phyloP scores from a whole-genome alignment of 2,113 vertebrate genomes.

The Oreochromis spilurus region DNA sequence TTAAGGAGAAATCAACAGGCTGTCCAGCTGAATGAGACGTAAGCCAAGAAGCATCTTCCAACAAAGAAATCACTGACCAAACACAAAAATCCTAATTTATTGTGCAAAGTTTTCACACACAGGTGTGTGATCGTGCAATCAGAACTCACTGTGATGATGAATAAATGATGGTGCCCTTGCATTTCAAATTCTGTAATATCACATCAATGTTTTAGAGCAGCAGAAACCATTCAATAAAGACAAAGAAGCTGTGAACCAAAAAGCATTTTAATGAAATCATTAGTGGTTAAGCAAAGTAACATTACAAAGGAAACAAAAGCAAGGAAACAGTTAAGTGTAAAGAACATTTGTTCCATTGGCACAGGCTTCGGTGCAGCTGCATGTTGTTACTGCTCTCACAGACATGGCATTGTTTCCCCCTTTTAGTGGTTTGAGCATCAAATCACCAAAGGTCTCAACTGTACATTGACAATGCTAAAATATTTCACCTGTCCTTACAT shows the following conservation, averaged over 20 bases:
- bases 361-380: not conserved
- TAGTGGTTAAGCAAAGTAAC: slow-evolving; percentile 66
- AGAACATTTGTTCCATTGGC: slow-evolving; percentile 2
- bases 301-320: slow-evolving; percentile 26
- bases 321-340: slow-evolving; percentile 5
- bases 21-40: too few relatives aligned
- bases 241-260: slow-evolving; percentile 42
- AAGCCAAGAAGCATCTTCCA: not conserved
- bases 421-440: not conserved
- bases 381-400: slow-evolving; percentile 8
- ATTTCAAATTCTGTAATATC: not conserved
- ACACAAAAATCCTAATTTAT: not conserved
- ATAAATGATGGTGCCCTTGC: not conserved
- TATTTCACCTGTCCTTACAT: not conserved
- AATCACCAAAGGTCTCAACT: not conserved
- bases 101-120: not conserved
- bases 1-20: accelerated
- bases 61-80: not conserved
- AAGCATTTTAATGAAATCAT: slow-evolving; percentile 58
- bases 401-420: not conserved
- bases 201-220: not conserved
- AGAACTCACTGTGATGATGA: not conserved
- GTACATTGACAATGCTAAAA: not conserved
- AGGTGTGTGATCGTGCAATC: not conserved
- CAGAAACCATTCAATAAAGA: not conserved